Conservation (phyloP, 2,888 invertebrate genomes). For the Netelia melanura region DNA sequence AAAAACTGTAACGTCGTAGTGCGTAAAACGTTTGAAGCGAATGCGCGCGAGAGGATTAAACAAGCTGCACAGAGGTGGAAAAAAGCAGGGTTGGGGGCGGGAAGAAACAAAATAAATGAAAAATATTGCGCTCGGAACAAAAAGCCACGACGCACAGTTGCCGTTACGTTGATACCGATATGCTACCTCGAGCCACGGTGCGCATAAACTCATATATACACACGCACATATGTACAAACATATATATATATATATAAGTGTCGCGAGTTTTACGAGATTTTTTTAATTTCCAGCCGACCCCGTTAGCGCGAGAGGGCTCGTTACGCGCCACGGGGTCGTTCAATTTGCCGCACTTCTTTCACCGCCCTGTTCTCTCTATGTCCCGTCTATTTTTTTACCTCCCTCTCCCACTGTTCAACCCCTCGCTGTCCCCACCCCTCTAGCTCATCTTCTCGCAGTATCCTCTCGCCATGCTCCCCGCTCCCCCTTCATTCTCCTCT, state of each 20-base stretch:
- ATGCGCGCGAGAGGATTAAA: slow-evolving; percentile 1
- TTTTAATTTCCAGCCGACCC: slow-evolving; percentile 41
- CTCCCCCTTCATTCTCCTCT: background rate
- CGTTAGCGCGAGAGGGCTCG: slow-evolving; percentile 30
- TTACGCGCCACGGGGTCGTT: slow-evolving; percentile 49
- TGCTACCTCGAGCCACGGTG: background rate
- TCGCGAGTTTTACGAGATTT: slow-evolving; percentile 59
- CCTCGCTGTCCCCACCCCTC: background rate
- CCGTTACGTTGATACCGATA: slow-evolving; percentile 9
- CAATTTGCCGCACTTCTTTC: slow-evolving; percentile 59
- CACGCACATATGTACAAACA: background rate
- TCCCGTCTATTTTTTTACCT: background rate
- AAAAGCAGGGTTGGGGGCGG: background rate
- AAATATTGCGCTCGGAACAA: background rate
- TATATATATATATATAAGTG: slow-evolving; percentile 3
- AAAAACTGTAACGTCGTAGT: slow-evolving; percentile 12
- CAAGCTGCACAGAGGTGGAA: background rate
- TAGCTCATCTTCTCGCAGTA: background rate
- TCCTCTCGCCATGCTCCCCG: background rate
- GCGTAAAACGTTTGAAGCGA: slow-evolving; percentile 1
- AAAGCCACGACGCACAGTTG: background rate
- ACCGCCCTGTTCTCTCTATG: slow-evolving; percentile 31
- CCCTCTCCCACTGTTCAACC: background rate
- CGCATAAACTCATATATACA: too few species aligned
- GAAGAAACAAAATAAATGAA: background rate